phyloP scores from a whole-genome alignment of 2,888 invertebrate genomes.

The Allygus modestus region DNA sequence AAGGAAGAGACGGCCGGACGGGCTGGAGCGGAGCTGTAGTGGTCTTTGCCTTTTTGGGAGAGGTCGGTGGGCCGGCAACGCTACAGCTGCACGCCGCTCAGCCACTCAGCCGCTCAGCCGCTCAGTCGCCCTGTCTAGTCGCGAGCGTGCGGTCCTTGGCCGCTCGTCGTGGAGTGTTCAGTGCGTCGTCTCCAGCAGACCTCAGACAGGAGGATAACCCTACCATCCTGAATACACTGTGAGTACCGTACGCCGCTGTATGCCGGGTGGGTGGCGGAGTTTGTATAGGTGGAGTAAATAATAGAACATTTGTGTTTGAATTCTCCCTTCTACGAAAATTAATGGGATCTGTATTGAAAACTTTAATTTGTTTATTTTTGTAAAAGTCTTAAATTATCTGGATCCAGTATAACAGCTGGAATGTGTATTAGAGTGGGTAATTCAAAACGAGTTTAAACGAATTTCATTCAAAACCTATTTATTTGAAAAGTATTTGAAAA shows the following conservation, averaged over 20 bases:
- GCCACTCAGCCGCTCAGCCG: not conserved
- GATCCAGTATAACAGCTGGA: too few relatives aligned
- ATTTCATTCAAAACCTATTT: too few relatives aligned
- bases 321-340: too few relatives aligned
- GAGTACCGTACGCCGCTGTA: not conserved
- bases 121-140: not conserved
- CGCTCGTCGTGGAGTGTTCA: slow-evolving; percentile 11
- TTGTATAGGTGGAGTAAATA: too few relatives aligned
- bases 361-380: too few relatives aligned
- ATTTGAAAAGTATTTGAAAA: too few relatives aligned
- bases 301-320: too few relatives aligned
- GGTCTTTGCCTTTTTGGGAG: slow-evolving; percentile 45
- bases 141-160: not conserved
- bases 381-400: too few relatives aligned
- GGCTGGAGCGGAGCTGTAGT: not conserved
- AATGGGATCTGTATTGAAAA: too few relatives aligned
- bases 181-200: not conserved
- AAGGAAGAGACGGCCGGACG: not conserved
- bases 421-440: too few relatives aligned
- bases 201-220: not conserved
- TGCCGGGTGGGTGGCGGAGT: too few relatives aligned
- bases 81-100: not conserved
- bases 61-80: slow-evolving; percentile 34
- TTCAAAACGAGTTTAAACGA: too few relatives aligned
- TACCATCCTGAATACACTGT: slow-evolving; percentile 4